Percentiles rank a stretch among this genome's conserved stretches.
phyloP scores from a whole-genome alignment of 1,140 invertebrate species.

The Popillia japonica region DNA sequence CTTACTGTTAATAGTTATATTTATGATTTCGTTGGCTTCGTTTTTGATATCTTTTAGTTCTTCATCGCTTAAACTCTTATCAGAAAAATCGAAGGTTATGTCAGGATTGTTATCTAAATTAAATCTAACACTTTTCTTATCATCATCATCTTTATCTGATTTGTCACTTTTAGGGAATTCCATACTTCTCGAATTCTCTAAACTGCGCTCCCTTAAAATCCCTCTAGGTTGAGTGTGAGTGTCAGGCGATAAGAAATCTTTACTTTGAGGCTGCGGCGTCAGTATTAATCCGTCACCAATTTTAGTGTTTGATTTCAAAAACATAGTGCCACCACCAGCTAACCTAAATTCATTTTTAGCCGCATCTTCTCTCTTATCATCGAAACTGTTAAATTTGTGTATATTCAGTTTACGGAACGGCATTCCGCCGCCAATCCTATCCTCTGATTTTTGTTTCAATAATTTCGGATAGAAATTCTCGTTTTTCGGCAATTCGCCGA shows the following conservation, averaged over 20 bases:
- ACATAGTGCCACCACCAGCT: conserved; percentile 72
- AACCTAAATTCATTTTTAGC: conserved; percentile 59
- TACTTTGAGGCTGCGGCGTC: conserved; percentile 43
- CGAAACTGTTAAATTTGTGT: conserved; percentile 54
- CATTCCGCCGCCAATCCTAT: conserved; percentile 47
- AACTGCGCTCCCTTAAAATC: conserved; percentile 71
- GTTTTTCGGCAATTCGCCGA: conserved; percentile 36
- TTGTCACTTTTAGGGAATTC: conserved; percentile 56
- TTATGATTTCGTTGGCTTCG: conserved; percentile 47
- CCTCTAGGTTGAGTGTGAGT: conserved; percentile 65
- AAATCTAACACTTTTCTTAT: conserved; percentile 76
- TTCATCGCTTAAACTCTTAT: conserved; percentile 56
- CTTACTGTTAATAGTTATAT: conserved; percentile 46
- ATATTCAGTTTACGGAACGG: conserved; percentile 49
- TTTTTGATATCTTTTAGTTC: conserved; percentile 48
- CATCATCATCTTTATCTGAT: conserved; percentile 66
- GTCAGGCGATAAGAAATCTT: conserved; percentile 42
- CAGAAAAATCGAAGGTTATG: conserved; percentile 53
- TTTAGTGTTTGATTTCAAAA: conserved; percentile 72
- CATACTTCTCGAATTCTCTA: conserved; percentile 53
- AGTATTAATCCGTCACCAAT: conserved; percentile 51
- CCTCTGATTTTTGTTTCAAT: conserved; percentile 57
- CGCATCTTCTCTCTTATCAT: conserved; percentile 50
- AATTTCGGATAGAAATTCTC: conserved; percentile 51
- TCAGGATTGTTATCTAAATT: conserved; percentile 63